Conservation (phyloP, 92 coral and sea anemone species). For the Phenganax marumi region DNA sequence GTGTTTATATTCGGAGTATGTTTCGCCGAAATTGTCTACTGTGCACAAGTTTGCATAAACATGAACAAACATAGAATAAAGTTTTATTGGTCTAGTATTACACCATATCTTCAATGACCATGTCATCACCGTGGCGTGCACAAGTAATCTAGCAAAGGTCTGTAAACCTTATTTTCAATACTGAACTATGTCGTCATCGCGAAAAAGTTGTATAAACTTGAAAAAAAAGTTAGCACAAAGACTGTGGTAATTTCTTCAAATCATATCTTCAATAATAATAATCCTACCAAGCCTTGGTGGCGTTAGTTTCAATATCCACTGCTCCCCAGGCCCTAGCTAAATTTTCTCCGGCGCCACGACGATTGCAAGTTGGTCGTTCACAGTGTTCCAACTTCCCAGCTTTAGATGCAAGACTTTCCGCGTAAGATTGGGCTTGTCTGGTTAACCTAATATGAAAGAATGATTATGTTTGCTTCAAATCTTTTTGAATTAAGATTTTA, state of each 20-base stretch:
- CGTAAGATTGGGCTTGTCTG: slow-evolving; percentile 21
- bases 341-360: slow-evolving; percentile 33
- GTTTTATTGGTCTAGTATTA: too few relatives aligned
- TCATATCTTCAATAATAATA: too few relatives aligned
- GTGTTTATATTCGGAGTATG: too few relatives aligned
- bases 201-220: neutral
- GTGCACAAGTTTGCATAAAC: too few relatives aligned
- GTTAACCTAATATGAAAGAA: slow-evolving; percentile 19
- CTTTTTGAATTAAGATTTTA: neutral
- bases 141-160: too few relatives aligned
- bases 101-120: too few relatives aligned
- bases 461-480: neutral
- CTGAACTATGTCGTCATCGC: too few relatives aligned
- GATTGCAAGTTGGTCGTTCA: slow-evolving; percentile 6
- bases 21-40: too few relatives aligned
- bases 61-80: too few relatives aligned
- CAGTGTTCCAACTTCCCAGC: slow-evolving; percentile 2
- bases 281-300: slow-evolving; percentile 35
- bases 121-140: too few relatives aligned
- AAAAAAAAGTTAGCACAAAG: neutral
- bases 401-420: slow-evolving; percentile 18
- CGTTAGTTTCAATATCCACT: slow-evolving; percentile 14
- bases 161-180: too few relatives aligned
- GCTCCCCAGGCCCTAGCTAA: slow-evolving; percentile 33
- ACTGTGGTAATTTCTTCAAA: neutral